Conservation (phyloP, 2,113 vertebrate genomes). For the Oceanodroma tethys region DNA sequence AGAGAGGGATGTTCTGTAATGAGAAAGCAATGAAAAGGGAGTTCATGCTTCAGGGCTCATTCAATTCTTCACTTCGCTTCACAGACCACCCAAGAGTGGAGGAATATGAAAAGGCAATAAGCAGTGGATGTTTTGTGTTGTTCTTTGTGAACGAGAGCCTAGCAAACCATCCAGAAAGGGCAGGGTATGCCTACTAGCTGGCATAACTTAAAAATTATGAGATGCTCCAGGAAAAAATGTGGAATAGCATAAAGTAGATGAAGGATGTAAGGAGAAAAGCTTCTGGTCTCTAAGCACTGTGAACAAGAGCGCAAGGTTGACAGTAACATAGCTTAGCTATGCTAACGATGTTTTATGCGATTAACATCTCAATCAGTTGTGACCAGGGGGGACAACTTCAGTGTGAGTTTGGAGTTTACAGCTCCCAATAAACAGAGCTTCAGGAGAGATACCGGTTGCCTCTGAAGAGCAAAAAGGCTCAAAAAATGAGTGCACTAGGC, state of each 20-base stretch:
- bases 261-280: neutral
- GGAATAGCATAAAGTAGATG: neutral
- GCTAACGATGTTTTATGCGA: neutral
- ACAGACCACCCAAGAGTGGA: neutral
- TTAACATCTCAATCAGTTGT: neutral
- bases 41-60: neutral
- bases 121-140: neutral
- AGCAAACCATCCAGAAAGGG: neutral
- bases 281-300: neutral
- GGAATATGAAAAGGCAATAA: neutral
- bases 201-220: neutral
- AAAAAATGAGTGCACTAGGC: fast-evolving
- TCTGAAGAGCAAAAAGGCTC: neutral
- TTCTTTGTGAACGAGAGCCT: neutral
- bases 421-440: neutral
- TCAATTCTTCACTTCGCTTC: neutral
- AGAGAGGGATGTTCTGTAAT: neutral
- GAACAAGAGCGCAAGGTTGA: neutral
- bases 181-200: neutral
- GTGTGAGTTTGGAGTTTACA: neutral
- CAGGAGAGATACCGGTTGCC: fast-evolving
- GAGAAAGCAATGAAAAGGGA: neutral
- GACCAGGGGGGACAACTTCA: neutral
- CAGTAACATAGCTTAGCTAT: neutral
- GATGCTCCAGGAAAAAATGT: neutral